Percentiles rank a stretch among this genome's conserved stretches.
phyloP scores from a whole-genome alignment of 1,140 invertebrate genomes.

The Mylabris phalerata region DNA sequence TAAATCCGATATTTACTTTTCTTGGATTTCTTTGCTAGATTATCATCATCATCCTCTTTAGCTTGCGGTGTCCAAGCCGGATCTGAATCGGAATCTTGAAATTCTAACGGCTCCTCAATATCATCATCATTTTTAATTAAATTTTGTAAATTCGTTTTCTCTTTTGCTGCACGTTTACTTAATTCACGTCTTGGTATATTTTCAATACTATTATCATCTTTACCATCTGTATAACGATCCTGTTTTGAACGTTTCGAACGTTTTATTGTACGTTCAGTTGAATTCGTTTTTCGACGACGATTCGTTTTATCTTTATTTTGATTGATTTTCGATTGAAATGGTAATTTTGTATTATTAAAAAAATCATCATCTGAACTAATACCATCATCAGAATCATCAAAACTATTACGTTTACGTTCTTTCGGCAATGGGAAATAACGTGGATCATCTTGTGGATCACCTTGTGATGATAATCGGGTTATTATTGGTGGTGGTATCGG shows the following conservation, averaged over 20 bases:
- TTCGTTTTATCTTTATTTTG: slow-evolving; percentile 19
- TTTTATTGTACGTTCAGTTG: neutral
- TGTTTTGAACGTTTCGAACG: slow-evolving; percentile 1
- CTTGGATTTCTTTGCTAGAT: slow-evolving; percentile 18
- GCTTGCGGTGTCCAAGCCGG: slow-evolving; percentile 64
- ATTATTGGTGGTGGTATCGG: slow-evolving; percentile 39
- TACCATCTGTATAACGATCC: slow-evolving; percentile 15
- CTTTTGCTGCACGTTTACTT: slow-evolving; percentile 59
- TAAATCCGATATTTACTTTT: slow-evolving; percentile 5
- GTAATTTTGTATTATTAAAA: slow-evolving; percentile 32
- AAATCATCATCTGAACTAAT: slow-evolving; percentile 60
- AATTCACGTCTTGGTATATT: slow-evolving; percentile 52
- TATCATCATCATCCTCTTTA: slow-evolving; percentile 42
- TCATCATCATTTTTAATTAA: slow-evolving; percentile 47
- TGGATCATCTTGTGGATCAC: slow-evolving; percentile 57
- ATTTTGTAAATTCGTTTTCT: slow-evolving; percentile 47
- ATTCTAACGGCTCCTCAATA: slow-evolving; percentile 46
- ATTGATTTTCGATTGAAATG: slow-evolving; percentile 14
- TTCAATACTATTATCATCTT: slow-evolving; percentile 19
- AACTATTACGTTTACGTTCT: slow-evolving; percentile 57
- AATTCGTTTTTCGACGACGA: neutral
- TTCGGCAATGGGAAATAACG: slow-evolving; percentile 68
- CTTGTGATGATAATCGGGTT: slow-evolving; percentile 36
- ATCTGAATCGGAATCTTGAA: slow-evolving; percentile 61
- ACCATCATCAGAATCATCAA: slow-evolving; percentile 60